Percentiles rank a stretch among this genome's conserved stretches.
phyloP scores from a whole-genome alignment of 2,888 invertebrate genomes.

The Athetis lepigone region DNA sequence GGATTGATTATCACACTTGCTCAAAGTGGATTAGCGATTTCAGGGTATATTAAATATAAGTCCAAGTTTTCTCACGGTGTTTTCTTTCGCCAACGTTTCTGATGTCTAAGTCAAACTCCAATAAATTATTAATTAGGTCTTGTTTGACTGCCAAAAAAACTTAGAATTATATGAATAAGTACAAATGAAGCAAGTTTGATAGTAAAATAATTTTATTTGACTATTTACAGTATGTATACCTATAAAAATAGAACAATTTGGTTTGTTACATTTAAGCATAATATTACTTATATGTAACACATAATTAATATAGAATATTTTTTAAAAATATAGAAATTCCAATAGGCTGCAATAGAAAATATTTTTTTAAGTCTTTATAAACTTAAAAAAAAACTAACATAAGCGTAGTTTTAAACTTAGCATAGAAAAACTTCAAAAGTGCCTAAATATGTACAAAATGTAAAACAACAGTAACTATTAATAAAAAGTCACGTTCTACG shows the following conservation, averaged over 20 bases:
- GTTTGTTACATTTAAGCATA: slow-evolving; percentile 51
- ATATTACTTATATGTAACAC: slow-evolving; percentile 36
- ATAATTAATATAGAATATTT: slow-evolving; percentile 29
- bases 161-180: no score
- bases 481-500: slow-evolving; percentile 35
- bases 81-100: no score
- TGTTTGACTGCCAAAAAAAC: no score
- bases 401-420: slow-evolving; percentile 34
- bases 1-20: no score
- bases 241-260: slow-evolving; percentile 62
- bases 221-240: slow-evolving; percentile 61
- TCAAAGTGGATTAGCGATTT: no score
- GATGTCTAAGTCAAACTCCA: no score
- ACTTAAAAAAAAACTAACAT: slow-evolving; percentile 2
- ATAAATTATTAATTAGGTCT: no score
- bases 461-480: slow-evolving; percentile 47
- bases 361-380: neutral
- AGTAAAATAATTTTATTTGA: slow-evolving; percentile 56
- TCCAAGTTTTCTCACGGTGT: no score
- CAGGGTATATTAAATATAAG: no score
- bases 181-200: neutral
- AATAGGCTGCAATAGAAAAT: slow-evolving; percentile 17
- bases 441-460: slow-evolving; percentile 58
- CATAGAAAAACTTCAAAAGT: slow-evolving; percentile 21
- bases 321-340: slow-evolving; percentile 28